Conservation (phyloP, 23 tunicate genomes). For the Halocynthia aurantium region DNA sequence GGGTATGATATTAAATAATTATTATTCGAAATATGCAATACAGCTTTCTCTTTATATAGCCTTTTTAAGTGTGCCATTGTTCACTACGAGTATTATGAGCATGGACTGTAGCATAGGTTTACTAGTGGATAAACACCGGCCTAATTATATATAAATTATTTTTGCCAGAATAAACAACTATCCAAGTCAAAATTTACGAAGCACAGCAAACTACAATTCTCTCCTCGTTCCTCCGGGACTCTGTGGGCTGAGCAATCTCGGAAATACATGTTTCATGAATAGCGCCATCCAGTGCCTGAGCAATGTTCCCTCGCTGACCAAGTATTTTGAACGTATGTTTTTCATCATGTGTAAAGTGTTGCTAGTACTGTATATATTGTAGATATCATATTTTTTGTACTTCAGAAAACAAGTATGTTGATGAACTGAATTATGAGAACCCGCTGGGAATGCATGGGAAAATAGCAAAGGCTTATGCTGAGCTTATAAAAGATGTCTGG, state of each 20-base stretch:
- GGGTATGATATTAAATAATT: neutral
- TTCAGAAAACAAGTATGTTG: constrained; percentile 35
- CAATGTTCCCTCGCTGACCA: constrained; percentile 62
- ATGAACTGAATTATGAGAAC: constrained; percentile 60
- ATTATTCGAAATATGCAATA: neutral
- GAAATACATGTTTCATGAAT: constrained; percentile 87
- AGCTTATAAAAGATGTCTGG: constrained; percentile 65
- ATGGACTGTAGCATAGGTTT: too few species aligned
- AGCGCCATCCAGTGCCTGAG: constrained; percentile 80
- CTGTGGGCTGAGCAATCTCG: constrained; percentile 74
- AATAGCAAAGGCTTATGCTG: constrained; percentile 69
- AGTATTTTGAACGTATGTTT: constrained; percentile 45
- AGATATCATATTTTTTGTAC: neutral
- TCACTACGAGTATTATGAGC: too few species aligned
- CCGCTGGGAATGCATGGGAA: constrained; percentile 89
- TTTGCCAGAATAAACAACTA: too few species aligned
- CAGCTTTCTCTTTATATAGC: too few species aligned
- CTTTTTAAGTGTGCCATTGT: too few species aligned
- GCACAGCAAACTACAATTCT: too few species aligned
- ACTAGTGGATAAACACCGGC: too few species aligned
- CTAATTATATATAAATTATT: too few species aligned
- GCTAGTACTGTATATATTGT: neutral
- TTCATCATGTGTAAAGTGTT: neutral
- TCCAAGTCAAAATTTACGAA: too few species aligned
- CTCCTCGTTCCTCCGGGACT: constrained; percentile 31